Conservation (phyloP, 2,888 invertebrate genomes). For the Agrotis ipsilon region DNA sequence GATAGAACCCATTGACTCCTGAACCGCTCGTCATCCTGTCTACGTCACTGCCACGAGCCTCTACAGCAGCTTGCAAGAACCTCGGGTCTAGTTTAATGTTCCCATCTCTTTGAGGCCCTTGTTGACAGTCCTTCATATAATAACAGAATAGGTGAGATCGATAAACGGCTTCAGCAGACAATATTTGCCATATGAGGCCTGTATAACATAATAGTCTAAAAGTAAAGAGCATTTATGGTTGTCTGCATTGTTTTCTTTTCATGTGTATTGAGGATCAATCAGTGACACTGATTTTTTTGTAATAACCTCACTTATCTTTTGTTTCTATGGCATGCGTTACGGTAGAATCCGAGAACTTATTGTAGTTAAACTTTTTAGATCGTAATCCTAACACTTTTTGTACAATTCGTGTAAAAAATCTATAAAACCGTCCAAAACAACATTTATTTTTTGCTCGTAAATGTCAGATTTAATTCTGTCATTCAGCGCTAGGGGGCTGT, state of each 20-base stretch:
- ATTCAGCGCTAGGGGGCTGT: constrained; percentile 67
- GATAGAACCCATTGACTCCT: constrained; percentile 87
- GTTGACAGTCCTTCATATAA: constrained; percentile 78
- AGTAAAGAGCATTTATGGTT: constrained; percentile 71
- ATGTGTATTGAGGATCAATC: constrained; percentile 45
- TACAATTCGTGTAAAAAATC: constrained; percentile 56
- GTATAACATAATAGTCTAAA: constrained; percentile 63
- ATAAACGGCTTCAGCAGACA: constrained; percentile 62
- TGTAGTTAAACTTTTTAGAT: constrained; percentile 32
- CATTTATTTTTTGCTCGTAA: constrained; percentile 69
- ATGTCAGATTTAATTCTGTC: constrained; percentile 70
- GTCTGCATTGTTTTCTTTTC: constrained; percentile 58
- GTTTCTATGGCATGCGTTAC: constrained; percentile 28
- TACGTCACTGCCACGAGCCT: constrained; percentile 58
- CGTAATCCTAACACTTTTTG: constrained; percentile 57
- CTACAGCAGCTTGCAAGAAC: constrained; percentile 57
- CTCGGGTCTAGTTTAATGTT: constrained; percentile 63
- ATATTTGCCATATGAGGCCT: constrained; percentile 63
- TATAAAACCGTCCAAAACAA: constrained; percentile 66
- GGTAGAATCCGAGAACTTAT: constrained; percentile 12
- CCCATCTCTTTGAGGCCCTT: constrained; percentile 72
- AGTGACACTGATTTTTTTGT: constrained; percentile 46
- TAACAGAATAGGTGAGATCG: constrained; percentile 77
- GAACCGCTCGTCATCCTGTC: constrained; percentile 79
- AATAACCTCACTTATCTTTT: constrained; percentile 62